A percentile compares a stretch with the other conserved stretches of the same genome.
phyloP scores from a whole-genome alignment of 2,888 invertebrate genomes.

The Tetramorium bicarinatum region DNA sequence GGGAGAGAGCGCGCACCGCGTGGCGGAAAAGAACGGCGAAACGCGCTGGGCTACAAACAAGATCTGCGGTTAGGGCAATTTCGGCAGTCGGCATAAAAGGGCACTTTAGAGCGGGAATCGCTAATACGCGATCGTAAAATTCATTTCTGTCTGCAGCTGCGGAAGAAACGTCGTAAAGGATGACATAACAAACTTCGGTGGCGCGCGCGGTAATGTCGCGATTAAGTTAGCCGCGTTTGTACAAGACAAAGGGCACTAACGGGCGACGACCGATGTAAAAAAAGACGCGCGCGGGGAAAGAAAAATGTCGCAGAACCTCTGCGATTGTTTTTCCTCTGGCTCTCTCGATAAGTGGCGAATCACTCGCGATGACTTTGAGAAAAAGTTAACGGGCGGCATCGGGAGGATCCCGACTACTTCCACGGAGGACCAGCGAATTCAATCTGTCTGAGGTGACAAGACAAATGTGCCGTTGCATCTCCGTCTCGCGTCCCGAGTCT shows the following conservation, averaged over 20 bases:
- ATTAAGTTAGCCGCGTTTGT: constrained; percentile 30
- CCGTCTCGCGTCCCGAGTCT: constrained; percentile 52
- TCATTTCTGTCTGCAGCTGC: constrained; percentile 49
- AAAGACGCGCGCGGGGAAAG: not conserved
- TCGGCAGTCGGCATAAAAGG: constrained; percentile 50
- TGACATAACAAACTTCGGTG: constrained; percentile 26
- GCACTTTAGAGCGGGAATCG: constrained; percentile 48
- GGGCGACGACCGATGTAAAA: not conserved
- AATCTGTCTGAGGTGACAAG: constrained; percentile 78
- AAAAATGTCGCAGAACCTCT: not conserved
- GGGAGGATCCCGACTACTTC: constrained; percentile 22
- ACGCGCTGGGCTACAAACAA: constrained; percentile 51
- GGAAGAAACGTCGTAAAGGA: constrained; percentile 25
- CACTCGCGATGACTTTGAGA: constrained; percentile 39
- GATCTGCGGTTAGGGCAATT: constrained; percentile 52
- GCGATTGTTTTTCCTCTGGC: not conserved
- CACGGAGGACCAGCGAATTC: constrained; percentile 68
- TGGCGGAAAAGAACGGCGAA: constrained; percentile 59
- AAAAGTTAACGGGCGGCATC: constrained; percentile 32
- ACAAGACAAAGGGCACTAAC: not conserved
- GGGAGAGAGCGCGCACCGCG: constrained; percentile 58
- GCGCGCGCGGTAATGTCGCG: constrained; percentile 17
- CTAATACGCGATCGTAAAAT: constrained; percentile 50
- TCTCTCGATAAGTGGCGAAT: constrained; percentile 19
- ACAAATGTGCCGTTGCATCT: constrained; percentile 78